A percentile compares a stretch with the other conserved stretches of the same genome.
phyloP scores from a whole-genome alignment of 2,888 invertebrate genomes.

The Rhamnusium bicolor region DNA sequence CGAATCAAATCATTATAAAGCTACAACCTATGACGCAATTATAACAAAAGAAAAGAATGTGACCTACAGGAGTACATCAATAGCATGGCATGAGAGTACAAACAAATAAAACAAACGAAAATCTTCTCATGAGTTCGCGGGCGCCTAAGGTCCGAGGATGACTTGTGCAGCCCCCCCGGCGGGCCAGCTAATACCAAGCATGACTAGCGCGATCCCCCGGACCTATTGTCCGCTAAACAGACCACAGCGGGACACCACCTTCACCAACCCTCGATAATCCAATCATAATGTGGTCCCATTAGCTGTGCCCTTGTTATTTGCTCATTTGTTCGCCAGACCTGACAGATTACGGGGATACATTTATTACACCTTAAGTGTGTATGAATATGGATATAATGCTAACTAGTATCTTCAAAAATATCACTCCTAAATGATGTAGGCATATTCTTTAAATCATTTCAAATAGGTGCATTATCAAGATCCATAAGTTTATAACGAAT shows the following conservation, averaged over 20 bases:
- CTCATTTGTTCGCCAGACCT: conserved; percentile 52
- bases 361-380: conserved; percentile 34
- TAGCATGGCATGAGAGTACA: conserved; percentile 39
- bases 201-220: conserved; percentile 68
- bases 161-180: conserved; percentile 67
- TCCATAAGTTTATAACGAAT: background rate
- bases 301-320: conserved; percentile 58
- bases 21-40: conserved; percentile 16
- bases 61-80: conserved; percentile 46
- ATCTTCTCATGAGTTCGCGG: conserved; percentile 58
- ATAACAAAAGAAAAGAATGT: conserved; percentile 42
- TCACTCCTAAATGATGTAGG: background rate
- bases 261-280: conserved; percentile 63
- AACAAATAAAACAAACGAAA: conserved; percentile 45
- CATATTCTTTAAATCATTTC: background rate
- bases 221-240: conserved; percentile 69
- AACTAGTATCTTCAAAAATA: background rate
- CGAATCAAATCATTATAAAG: background rate
- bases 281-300: conserved; percentile 63
- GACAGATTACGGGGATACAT: conserved; percentile 31
- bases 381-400: conserved; percentile 10
- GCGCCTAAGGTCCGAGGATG: conserved; percentile 55
- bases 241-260: conserved; percentile 65
- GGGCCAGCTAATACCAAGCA: conserved; percentile 67
- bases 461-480: background rate